Evolutionary conservation across 2,797 vertebrate genomes (phyloP).

Genomic region (Chrosomus eos): DNA sequence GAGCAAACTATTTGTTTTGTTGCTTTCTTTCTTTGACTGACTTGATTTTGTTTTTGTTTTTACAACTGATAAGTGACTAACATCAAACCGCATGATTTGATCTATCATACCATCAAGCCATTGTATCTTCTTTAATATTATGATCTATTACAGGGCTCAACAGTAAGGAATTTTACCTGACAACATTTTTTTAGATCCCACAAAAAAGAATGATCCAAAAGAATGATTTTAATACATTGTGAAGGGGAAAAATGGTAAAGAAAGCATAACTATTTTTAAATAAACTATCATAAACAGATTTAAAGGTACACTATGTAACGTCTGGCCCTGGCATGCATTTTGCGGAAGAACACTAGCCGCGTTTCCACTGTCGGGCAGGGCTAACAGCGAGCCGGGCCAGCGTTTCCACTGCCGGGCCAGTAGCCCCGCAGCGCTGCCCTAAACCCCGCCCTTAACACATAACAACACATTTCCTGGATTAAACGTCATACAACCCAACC

Average conservation of each 20-base stretch:
- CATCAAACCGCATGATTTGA: background rate
- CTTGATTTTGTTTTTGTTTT: background rate
- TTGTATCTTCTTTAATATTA: background rate
- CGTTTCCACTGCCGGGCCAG: no score
- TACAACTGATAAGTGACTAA: background rate
- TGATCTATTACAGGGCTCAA: constrained; percentile 9
- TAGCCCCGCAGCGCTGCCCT: no score
- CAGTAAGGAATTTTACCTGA: background rate
- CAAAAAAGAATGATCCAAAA: no score
- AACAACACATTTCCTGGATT: no score
- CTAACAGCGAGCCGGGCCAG: no score
- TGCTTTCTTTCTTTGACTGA: background rate
- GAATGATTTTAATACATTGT: background rate
- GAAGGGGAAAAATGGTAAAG: background rate
- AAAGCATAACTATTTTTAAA: background rate
- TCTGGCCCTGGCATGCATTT: background rate
- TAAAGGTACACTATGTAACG: background rate
- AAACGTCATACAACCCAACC: no score
- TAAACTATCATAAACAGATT: background rate
- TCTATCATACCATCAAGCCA: background rate
- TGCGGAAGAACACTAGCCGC: background rate
- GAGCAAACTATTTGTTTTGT: background rate
- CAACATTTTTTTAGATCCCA: background rate
- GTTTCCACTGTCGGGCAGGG: no score
- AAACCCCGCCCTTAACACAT: no score